A percentile compares a stretch with the other conserved stretches of the same genome.
Evolutionary conservation across 1,140 invertebrate species (phyloP).

Genomic region (Ylistrum balloti): DNA sequence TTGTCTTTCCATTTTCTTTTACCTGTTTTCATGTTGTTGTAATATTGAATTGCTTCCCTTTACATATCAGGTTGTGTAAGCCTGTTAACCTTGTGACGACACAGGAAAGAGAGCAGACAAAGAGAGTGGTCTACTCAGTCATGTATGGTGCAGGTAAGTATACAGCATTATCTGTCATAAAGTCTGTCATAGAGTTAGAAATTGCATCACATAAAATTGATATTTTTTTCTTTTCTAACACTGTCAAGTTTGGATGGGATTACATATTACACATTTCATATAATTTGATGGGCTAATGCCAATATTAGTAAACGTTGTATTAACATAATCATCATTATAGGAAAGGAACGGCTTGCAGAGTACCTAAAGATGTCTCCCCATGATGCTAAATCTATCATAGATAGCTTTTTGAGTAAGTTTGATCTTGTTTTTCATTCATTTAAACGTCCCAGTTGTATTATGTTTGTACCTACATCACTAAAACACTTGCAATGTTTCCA

Average conservation of each 20-base stretch:
- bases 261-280: no score
- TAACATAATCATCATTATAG: no score
- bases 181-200: no score
- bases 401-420: slow-evolving; percentile 78
- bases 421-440: slow-evolving; percentile 12
- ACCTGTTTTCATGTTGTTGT: background rate
- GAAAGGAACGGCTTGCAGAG: slow-evolving; percentile 83
- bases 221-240: no score
- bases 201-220: no score
- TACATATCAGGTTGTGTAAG: slow-evolving; percentile 80
- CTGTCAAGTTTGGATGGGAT: no score
- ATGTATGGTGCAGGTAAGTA: slow-evolving; percentile 86
- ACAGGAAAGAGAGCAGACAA: slow-evolving; percentile 85
- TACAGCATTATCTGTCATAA: background rate
- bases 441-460: no score
- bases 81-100: slow-evolving; percentile 67
- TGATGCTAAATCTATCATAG: slow-evolving; percentile 82
- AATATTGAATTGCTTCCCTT: background rate
- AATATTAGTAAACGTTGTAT: no score
- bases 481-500: no score
- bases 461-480: no score
- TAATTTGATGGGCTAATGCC: no score
- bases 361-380: slow-evolving; percentile 83
- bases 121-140: slow-evolving; percentile 86
- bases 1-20: no score